phyloP scores from a whole-genome alignment of 2,113 vertebrate genomes.

The Hippocampus barbouri region DNA sequence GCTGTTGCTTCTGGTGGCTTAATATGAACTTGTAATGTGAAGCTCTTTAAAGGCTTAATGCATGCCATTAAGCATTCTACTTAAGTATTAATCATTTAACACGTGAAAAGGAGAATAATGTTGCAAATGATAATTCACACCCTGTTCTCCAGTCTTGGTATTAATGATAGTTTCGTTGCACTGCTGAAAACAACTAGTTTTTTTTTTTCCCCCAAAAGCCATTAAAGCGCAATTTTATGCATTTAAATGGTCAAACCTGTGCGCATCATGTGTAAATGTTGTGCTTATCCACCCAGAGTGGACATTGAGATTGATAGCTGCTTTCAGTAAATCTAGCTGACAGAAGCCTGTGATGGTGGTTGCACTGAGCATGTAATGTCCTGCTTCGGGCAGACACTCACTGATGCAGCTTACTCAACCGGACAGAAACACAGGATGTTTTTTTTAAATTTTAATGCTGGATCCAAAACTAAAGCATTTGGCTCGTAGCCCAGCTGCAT shows the following conservation, averaged over 20 bases:
- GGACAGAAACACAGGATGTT: conserved; percentile 13
- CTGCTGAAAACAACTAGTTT: neutral
- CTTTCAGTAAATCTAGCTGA: neutral
- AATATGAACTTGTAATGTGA: neutral
- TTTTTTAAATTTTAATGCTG: conserved; percentile 17
- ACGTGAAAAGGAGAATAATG: neutral
- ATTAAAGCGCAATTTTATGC: neutral
- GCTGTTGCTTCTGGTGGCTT: neutral
- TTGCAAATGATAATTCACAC: neutral
- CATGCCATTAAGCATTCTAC: neutral
- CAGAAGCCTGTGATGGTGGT: neutral
- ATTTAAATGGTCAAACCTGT: neutral
- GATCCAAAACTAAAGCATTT: conserved; percentile 19
- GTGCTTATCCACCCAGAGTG: neutral
- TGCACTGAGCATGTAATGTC: neutral
- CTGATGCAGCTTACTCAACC: conserved; percentile 15
- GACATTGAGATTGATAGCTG: neutral
- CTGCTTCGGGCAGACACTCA: conserved; percentile 5
- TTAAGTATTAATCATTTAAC: conserved; percentile 1
- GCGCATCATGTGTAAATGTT: neutral
- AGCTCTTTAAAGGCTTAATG: neutral
- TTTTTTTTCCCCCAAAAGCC: neutral
- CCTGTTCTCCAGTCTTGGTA: neutral
- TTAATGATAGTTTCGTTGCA: neutral
- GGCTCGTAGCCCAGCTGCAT: conserved; percentile 34